phyloP scores from a whole-genome alignment of 2,113 vertebrate species.

The Phaetusa simplex region DNA sequence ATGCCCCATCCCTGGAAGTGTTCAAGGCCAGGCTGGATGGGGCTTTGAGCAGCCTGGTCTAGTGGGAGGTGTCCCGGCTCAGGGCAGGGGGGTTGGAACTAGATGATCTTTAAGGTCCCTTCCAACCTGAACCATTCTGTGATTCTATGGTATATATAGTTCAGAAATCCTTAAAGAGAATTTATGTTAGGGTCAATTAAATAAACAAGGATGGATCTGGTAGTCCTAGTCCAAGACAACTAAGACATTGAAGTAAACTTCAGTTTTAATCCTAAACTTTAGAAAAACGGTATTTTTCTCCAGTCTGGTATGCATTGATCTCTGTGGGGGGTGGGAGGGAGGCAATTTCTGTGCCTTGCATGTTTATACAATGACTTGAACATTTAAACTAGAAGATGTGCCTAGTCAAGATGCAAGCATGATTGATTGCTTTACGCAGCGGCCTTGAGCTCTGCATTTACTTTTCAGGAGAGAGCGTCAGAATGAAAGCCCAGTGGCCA shows the following conservation, averaged over 20 bases:
- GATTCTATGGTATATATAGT: not conserved
- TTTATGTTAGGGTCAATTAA: not conserved
- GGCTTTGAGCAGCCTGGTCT: not conserved
- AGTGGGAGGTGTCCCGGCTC: not conserved
- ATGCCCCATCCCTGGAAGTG: no score
- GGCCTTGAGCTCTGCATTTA: not conserved
- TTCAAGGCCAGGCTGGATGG: not conserved
- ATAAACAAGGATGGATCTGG: not conserved
- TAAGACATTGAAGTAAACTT: not conserved
- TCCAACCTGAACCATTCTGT: not conserved
- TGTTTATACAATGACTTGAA: not conserved
- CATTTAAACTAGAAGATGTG: not conserved
- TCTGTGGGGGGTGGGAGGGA: not conserved
- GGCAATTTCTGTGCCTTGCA: not conserved
- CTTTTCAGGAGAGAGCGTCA: not conserved
- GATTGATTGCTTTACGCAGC: not conserved
- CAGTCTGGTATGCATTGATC: not conserved
- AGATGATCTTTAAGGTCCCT: not conserved
- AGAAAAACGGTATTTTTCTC: not conserved
- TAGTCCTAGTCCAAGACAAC: not conserved
- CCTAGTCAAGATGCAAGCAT: not conserved
- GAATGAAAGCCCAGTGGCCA: not conserved
- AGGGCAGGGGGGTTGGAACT: not conserved
- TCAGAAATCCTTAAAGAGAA: not conserved
- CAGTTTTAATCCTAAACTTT: not conserved